These are phyloP conservation scores for Clistopyga incitator DNA, from an alignment of 2,888 invertebrate genomes.

Conservation along the genomic window DNA sequence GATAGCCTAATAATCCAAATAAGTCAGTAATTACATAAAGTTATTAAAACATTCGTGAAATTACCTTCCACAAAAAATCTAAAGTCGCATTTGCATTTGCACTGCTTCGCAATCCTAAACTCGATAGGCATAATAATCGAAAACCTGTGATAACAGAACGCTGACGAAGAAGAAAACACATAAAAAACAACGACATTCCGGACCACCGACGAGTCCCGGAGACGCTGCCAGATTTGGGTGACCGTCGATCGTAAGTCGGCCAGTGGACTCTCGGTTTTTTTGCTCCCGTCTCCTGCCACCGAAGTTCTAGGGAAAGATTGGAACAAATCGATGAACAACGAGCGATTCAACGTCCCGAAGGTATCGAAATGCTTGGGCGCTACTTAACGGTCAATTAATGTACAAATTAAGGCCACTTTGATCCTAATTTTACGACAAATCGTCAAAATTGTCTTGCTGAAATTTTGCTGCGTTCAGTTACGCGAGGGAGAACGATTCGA, in stretches of 20 bases:
- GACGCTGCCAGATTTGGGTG: conserved; percentile 66
- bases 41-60: too few relatives aligned
- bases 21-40: too few relatives aligned
- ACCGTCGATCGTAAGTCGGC: conserved; percentile 69
- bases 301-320: conserved; percentile 40
- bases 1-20: too few relatives aligned
- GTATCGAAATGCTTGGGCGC: too few relatives aligned
- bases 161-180: background rate
- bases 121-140: background rate
- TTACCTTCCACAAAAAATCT: too few relatives aligned
- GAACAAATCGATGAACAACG: background rate
- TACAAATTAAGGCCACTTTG: background rate
- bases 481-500: conserved; percentile 9
- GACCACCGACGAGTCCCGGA: conserved; percentile 17
- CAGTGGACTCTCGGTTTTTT: conserved; percentile 54
- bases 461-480: background rate
- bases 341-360: background rate
- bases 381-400: too few relatives aligned
- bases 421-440: background rate
- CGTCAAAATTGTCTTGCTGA: background rate
- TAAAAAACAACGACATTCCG: background rate
- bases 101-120: too few relatives aligned
- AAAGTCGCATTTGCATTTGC: too few relatives aligned
- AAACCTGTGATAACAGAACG: too few relatives aligned
- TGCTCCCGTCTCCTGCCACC: conserved; percentile 30